A percentile compares a stretch with the other conserved stretches of the same genome.
Evolutionary conservation across 2,888 invertebrate species (phyloP).

Genomic region (Odontocerum albicorne): DNA sequence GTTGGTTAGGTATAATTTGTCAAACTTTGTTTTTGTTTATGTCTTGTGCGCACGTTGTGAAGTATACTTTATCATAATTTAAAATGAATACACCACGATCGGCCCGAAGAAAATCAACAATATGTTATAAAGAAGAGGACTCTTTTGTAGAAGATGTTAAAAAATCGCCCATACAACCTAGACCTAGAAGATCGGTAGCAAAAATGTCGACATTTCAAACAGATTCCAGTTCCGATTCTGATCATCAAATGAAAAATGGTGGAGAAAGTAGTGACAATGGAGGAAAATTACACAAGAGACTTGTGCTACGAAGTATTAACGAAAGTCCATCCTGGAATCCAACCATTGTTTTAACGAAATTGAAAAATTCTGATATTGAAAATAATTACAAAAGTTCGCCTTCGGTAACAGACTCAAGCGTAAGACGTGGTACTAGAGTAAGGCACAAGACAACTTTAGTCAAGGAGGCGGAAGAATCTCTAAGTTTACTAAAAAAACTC

Average conservation of each 20-base stretch:
- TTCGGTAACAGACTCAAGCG: background rate
- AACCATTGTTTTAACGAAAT: constrained; percentile 8
- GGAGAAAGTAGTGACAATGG: background rate
- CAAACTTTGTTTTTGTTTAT: no score
- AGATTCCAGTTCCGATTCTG: constrained; percentile 1
- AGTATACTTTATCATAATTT: no score
- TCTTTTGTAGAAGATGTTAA: constrained; percentile 28
- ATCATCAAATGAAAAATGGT: background rate
- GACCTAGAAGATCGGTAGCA: constrained; percentile 13
- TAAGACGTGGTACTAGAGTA: constrained; percentile 24
- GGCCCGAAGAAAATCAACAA: constrained; percentile 23
- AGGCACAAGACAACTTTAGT: constrained; percentile 23
- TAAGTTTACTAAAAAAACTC: constrained; percentile 15
- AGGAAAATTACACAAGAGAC: background rate
- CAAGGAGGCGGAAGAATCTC: constrained; percentile 22
- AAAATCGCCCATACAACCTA: constrained; percentile 4
- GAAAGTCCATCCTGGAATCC: constrained; percentile 19
- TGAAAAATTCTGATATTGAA: background rate
- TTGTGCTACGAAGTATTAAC: constrained; percentile 1
- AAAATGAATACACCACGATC: constrained; percentile 26
- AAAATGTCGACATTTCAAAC: background rate
- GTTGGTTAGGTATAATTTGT: no score
- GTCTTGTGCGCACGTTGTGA: no score
- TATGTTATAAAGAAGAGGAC: constrained; percentile 33
- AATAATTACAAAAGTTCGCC: background rate